Percentiles rank a stretch among this genome's conserved stretches.
phyloP scores from a whole-genome alignment of 2,113 vertebrate species.

The Tyto alba region DNA sequence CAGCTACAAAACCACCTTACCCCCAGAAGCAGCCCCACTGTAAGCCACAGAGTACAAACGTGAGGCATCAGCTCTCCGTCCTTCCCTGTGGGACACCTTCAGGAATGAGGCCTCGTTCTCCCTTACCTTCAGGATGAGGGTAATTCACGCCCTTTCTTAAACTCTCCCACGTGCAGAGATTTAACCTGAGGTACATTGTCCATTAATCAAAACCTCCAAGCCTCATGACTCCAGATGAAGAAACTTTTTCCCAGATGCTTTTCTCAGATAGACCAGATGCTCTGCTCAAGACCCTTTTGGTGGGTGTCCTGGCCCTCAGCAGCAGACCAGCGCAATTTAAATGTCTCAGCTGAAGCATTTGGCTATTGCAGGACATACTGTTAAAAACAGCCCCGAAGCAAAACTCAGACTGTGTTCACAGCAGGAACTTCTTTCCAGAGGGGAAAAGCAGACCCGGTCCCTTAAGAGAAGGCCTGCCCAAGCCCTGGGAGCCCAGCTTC shows the following conservation, averaged over 20 bases:
- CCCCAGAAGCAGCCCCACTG: neutral
- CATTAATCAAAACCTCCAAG: neutral
- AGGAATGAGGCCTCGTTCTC: neutral
- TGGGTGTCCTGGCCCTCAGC: neutral
- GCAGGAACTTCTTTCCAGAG: neutral
- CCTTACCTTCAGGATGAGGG: neutral
- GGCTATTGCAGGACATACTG: neutral
- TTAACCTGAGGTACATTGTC: neutral
- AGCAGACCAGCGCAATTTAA: fast-evolving
- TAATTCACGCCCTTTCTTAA: neutral
- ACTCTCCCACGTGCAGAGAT: neutral
- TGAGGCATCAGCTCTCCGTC: neutral
- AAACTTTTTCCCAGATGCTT: neutral
- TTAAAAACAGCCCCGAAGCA: neutral
- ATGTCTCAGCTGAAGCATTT: neutral
- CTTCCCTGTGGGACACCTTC: neutral
- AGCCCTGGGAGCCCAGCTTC: neutral
- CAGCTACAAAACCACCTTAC: neutral
- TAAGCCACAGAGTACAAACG: neutral
- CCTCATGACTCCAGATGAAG: neutral
- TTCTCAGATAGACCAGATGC: neutral
- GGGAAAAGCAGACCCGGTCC: neutral
- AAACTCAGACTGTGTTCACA: neutral
- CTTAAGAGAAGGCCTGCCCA: neutral
- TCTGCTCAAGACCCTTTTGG: neutral